These are phyloP conservation scores for Ophion slaviceki DNA, from an alignment of 2,888 invertebrate genomes.

Conservation along the genomic window DNA sequence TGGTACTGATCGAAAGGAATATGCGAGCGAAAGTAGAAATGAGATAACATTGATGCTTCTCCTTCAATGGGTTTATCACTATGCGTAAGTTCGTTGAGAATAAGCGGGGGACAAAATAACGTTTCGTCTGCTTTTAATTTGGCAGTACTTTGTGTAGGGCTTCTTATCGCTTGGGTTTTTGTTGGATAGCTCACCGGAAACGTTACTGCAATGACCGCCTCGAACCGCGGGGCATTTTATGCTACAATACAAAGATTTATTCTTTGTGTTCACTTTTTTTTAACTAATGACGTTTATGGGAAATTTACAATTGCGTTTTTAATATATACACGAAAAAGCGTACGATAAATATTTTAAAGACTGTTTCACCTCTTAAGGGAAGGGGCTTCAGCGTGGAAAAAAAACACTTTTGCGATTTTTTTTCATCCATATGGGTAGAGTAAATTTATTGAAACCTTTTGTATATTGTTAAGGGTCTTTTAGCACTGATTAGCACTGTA, in stretches of 20 bases:
- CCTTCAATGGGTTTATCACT: background rate
- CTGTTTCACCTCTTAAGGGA: background rate
- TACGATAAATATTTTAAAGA: background rate
- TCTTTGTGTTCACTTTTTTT: background rate
- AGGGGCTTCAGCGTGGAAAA: no score
- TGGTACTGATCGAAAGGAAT: conserved; percentile 5
- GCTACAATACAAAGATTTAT: background rate
- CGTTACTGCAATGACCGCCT: background rate
- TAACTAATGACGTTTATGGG: background rate
- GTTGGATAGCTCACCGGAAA: background rate
- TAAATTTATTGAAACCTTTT: no score
- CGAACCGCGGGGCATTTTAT: background rate
- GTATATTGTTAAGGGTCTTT: no score
- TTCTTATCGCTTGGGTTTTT: background rate
- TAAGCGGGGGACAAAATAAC: background rate
- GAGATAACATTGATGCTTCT: background rate
- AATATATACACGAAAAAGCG: background rate
- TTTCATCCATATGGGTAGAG: no score
- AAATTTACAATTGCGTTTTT: background rate
- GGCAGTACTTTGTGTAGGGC: background rate
- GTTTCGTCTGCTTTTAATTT: background rate
- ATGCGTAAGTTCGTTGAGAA: background rate
- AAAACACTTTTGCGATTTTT: no score
- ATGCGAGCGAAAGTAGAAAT: conserved; percentile 7
- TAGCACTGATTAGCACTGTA: no score